phyloP scores from a whole-genome alignment of 2,888 invertebrate genomes.

The Cepaea hortensis region DNA sequence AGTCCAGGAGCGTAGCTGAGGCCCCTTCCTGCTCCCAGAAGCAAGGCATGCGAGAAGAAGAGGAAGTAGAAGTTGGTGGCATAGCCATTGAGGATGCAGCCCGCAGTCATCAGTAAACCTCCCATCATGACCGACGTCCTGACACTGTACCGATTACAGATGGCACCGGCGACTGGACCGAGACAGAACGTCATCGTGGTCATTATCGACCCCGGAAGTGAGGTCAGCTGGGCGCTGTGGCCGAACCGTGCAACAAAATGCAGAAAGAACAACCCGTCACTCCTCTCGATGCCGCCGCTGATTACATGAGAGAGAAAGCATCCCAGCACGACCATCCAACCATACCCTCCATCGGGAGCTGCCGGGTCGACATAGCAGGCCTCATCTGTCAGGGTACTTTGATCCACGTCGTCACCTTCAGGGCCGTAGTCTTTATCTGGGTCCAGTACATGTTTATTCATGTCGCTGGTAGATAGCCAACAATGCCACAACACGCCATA shows the following conservation, averaged over 20 bases:
- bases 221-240: constrained; percentile 60
- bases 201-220: constrained; percentile 64
- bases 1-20: constrained; percentile 62
- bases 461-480: no score
- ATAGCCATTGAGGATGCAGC: constrained; percentile 56
- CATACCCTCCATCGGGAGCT: constrained; percentile 59
- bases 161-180: constrained; percentile 60
- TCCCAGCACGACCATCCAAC: constrained; percentile 66
- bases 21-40: constrained; percentile 62
- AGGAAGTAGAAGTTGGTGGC: constrained; percentile 56
- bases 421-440: no score
- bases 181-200: constrained; percentile 55
- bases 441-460: no score
- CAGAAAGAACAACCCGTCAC: constrained; percentile 65
- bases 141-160: constrained; percentile 60
- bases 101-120: constrained; percentile 52
- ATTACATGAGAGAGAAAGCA: constrained; percentile 62
- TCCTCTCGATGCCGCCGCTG: constrained; percentile 63
- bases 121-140: constrained; percentile 59
- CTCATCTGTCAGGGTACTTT: neutral
- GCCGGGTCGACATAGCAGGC: neutral
- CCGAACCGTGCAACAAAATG: constrained; percentile 59
- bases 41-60: constrained; percentile 59
- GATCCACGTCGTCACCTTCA: no score
- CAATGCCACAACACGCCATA: no score